phyloP scores from a whole-genome alignment of 1,140 invertebrate genomes.

The Diploscapter pachys region DNA sequence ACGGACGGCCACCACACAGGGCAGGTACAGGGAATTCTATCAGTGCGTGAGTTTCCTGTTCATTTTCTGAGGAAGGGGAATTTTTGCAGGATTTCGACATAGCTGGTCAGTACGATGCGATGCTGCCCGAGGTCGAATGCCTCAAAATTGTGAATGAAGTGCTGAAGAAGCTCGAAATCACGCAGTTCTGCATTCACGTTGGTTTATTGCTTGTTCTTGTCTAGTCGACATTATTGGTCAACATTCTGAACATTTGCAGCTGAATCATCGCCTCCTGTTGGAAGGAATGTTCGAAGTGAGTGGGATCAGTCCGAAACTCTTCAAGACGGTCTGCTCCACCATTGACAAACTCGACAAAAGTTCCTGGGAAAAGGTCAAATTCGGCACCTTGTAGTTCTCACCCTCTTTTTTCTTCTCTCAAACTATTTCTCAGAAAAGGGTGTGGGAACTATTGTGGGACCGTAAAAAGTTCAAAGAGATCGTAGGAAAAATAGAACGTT shows the following conservation, averaged over 20 bases:
- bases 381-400: conserved; percentile 78
- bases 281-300: conserved; percentile 95
- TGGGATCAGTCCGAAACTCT: conserved; percentile 80
- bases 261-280: conserved; percentile 85
- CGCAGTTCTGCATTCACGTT: conserved; percentile 84
- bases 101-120: conserved; percentile 87
- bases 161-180: conserved; percentile 75
- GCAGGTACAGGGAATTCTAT: conserved; percentile 95
- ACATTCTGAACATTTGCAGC: conserved; percentile 48
- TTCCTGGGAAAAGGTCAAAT: conserved; percentile 83
- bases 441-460: too few species aligned
- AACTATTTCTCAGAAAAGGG: too few species aligned
- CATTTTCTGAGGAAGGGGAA: too few species aligned
- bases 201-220: neutral
- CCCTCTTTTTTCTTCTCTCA: too few species aligned
- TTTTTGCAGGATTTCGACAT: conserved; percentile 91
- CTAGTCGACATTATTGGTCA: neutral
- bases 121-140: conserved; percentile 96
- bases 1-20: conserved; percentile 91
- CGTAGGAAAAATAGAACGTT: too few species aligned
- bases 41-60: conserved; percentile 83
- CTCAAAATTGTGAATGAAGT: conserved; percentile 87
- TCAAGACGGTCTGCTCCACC: conserved; percentile 90
- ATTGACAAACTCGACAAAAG: conserved; percentile 97
- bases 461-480: too few species aligned